Percentiles rank a stretch among this genome's conserved stretches.
Evolutionary conservation across 2,797 vertebrate genomes (phyloP).

Genomic region (Poecilia wingei): DNA sequence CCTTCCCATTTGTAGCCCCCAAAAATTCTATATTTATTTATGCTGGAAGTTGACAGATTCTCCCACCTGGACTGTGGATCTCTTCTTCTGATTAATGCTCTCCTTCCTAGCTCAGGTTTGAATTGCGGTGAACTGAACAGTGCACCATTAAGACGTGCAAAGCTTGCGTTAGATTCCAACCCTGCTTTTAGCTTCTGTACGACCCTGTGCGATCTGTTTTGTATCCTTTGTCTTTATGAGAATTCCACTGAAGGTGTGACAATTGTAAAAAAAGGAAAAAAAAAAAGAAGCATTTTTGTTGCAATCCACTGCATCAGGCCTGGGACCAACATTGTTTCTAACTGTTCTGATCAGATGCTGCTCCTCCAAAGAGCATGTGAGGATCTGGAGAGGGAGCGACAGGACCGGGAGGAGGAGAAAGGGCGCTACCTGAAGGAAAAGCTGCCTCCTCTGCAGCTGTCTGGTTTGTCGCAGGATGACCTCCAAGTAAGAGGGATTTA

Average conservation of each 20-base stretch:
- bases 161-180: neutral
- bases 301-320: neutral
- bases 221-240: neutral
- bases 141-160: too few species aligned
- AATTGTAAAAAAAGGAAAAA: neutral
- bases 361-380: constrained; percentile 95
- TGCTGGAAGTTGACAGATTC: neutral
- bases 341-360: constrained; percentile 85
- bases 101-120: neutral
- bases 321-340: neutral
- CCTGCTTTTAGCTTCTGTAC: neutral
- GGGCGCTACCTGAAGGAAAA: constrained; percentile 88
- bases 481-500: constrained; percentile 83
- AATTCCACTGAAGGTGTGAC: neutral
- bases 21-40: too few species aligned
- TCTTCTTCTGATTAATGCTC: neutral
- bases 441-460: constrained; percentile 83
- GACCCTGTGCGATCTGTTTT: neutral
- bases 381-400: constrained; percentile 89
- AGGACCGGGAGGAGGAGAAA: constrained; percentile 91
- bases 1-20: neutral
- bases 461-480: constrained; percentile 84
- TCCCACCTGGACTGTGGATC: neutral
- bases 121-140: neutral
- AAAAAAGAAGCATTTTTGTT: neutral